Evolutionary conservation across 2,888 invertebrate genomes (phyloP).

Genomic region (Drosophila tripunctata): DNA sequence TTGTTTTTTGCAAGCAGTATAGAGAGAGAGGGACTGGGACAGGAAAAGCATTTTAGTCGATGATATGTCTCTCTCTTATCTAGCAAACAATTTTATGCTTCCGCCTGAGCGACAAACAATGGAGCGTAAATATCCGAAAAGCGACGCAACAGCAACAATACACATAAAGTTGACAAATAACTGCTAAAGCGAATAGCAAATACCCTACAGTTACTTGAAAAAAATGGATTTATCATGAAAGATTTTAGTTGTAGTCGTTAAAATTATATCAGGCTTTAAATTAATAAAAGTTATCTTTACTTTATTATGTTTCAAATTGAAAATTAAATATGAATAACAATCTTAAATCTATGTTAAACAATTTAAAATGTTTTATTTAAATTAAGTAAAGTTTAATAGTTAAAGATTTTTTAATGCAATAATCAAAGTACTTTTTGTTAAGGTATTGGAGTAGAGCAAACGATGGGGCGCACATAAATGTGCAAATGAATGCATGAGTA

Average conservation of each 20-base stretch:
- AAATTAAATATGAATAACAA: not conserved
- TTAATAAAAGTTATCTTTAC: not conserved
- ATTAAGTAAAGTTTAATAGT: too few species aligned
- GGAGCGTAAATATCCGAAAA: slow-evolving; percentile 79
- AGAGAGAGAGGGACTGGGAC: slow-evolving; percentile 8
- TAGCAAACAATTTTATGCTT: slow-evolving; percentile 79
- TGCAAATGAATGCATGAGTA: slow-evolving; percentile 20
- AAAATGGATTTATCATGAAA: too few species aligned
- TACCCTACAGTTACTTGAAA: slow-evolving; percentile 25
- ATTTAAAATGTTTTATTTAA: too few species aligned
- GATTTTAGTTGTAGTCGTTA: too few species aligned
- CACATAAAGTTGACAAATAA: slow-evolving; percentile 32
- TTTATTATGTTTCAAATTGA: not conserved
- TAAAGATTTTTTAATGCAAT: not conserved
- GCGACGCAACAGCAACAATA: slow-evolving; percentile 65
- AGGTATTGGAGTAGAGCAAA: slow-evolving; percentile 8
- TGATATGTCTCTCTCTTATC: slow-evolving; percentile 71
- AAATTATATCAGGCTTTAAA: too few species aligned
- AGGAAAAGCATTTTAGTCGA: slow-evolving; percentile 68
- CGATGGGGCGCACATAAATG: slow-evolving; percentile 31
- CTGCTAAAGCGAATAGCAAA: slow-evolving; percentile 14
- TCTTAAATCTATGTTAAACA: too few species aligned
- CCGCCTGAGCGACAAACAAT: slow-evolving; percentile 80
- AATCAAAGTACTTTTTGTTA: not conserved
- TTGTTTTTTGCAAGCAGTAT: slow-evolving; percentile 40